phyloP scores from a whole-genome alignment of 2,888 invertebrate species.

The Drosophila fulvimacula region DNA sequence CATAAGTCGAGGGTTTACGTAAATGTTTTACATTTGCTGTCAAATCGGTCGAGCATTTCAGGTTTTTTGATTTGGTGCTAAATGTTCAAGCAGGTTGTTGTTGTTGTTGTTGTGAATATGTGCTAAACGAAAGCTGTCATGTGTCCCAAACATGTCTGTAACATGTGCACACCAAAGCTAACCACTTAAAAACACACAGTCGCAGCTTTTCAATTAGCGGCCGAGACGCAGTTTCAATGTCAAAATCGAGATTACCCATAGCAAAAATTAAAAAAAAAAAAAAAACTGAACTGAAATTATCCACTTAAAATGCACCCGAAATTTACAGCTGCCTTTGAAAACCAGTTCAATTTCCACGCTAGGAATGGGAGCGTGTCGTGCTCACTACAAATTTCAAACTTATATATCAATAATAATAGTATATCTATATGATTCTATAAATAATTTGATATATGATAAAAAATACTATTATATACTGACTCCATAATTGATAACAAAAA shows the following conservation, averaged over 20 bases:
- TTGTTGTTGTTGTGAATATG: constrained; percentile 37
- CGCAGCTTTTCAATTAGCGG: constrained; percentile 67
- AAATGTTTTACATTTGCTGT: constrained; percentile 27
- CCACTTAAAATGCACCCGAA: constrained; percentile 12
- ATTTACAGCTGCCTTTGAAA: constrained; percentile 10
- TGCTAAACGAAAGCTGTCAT: constrained; percentile 57
- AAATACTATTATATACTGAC: not conserved
- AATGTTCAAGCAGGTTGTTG: constrained; percentile 53
- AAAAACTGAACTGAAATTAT: constrained; percentile 13
- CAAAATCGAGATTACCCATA: constrained; percentile 32
- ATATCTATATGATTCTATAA: not conserved
- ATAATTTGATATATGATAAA: not conserved
- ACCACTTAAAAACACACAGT: constrained; percentile 28
- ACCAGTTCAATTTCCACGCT: not conserved
- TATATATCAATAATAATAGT: not conserved
- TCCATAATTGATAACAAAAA: not conserved
- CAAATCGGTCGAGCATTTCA: constrained; percentile 35
- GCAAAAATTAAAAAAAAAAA: not conserved
- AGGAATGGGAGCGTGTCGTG: not conserved
- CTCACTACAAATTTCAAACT: not conserved
- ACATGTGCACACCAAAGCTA: not conserved
- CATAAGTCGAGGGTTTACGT: constrained; percentile 37
- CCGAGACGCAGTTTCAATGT: constrained; percentile 56
- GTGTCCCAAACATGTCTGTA: constrained; percentile 17
- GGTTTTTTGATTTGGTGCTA: constrained; percentile 62